These are phyloP conservation scores for Andinoacara biseriatus DNA, from an alignment of 2,113 vertebrate genomes.

Conservation along the genomic window DNA sequence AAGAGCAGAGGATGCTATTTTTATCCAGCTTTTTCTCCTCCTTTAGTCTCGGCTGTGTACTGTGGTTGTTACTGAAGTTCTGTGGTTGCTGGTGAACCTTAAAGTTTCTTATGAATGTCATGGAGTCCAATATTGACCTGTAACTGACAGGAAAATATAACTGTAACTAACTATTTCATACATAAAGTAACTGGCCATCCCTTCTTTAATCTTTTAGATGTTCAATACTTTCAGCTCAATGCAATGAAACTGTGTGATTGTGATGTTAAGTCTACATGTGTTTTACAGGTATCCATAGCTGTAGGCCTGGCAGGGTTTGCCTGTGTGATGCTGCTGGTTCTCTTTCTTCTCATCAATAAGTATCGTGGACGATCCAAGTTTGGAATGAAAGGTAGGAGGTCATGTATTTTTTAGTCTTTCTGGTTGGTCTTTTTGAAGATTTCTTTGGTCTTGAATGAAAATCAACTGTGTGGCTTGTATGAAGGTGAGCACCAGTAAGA, in stretches of 20 bases:
- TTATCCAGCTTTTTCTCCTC: too few species aligned
- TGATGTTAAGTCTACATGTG: background rate
- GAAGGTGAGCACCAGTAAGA: background rate
- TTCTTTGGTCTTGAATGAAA: background rate
- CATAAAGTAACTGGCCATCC: background rate
- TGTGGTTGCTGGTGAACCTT: too few species aligned
- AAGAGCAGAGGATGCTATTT: too few species aligned
- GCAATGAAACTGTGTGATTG: background rate
- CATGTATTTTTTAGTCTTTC: background rate
- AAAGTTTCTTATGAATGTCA: too few species aligned
- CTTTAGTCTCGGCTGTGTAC: too few species aligned
- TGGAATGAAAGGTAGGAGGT: slow-evolving; percentile 92
- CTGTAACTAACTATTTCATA: too few species aligned
- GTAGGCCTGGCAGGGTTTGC: slow-evolving; percentile 93
- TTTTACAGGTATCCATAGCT: slow-evolving; percentile 88
- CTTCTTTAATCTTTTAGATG: background rate
- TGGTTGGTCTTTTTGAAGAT: background rate
- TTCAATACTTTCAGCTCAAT: background rate
- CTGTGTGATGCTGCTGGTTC: slow-evolving; percentile 89
- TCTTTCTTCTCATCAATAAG: slow-evolving; percentile 96
- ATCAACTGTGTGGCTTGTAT: background rate
- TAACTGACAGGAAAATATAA: too few species aligned
- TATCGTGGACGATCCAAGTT: slow-evolving; percentile 94
- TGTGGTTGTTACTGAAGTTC: too few species aligned
- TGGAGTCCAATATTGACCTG: too few species aligned